Evolutionary conservation across 2,888 invertebrate genomes (phyloP), one percentile per base, ranked within the genome.

Genomic region (Matsumyia berberina): DNA sequence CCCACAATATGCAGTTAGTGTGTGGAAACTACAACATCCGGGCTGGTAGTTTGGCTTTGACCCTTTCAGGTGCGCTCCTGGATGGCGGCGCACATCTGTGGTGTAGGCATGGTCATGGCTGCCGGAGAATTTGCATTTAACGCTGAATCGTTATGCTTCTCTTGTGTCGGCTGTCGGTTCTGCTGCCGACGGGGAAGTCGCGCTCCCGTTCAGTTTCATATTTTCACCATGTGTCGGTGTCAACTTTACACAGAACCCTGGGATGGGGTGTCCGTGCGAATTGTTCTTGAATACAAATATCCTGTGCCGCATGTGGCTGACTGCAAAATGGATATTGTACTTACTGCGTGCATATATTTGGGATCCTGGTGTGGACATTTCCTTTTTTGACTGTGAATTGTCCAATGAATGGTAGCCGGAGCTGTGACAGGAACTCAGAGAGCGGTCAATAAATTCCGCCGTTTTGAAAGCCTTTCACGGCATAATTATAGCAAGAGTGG

Each of bases 51-150:
- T 46, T 70, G 70, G 46, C 33, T 70, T 58, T 70, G 70, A 58
- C 57, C 64, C 44, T 57, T 62, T 62, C 42, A 5, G 73, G 58
- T 58, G 44, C 24, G 44, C 24, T 49, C 46, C 33, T 15, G 46
- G 37, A 37, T 19, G 35, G 49, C 24, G 24, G 24, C 24, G 24
- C 66, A 74, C 57, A 74, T 66, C 64, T 74, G 74, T 74, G 55
- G 44, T 64, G 29, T 64, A 66, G 74, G 74, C 64, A 44, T 74
- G 64, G 64, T 37, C 74, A 64, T 64, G 55, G 42, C 37, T 62
- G 42, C 51, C 39, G 60, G 51, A 72, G 12, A 72, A 72, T 72
- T 62, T 72, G 51, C 72, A 72, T 72, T 72, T 72, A 60, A 49
- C 58, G 70, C 46, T 53, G 51, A 39, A 72, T 60, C 35, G 58